Evolutionary conservation across 1,140 invertebrate genomes (phyloP).

Genomic region (Aphidius ervi): DNA sequence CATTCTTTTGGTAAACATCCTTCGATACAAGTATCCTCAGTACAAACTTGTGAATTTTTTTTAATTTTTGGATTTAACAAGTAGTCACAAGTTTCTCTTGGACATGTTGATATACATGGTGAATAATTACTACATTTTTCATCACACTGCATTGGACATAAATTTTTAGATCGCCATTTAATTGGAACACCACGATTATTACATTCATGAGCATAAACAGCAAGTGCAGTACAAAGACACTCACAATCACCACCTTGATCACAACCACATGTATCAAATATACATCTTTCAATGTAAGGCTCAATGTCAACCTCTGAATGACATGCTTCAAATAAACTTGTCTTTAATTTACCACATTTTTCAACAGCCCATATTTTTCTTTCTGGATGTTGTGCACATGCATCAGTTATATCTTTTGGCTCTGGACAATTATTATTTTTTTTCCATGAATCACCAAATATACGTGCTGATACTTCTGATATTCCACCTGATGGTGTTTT

Average conservation of each 20-base stretch:
- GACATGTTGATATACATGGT: conserved; percentile 77
- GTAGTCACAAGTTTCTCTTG: conserved; percentile 79
- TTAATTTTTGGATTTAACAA: conserved; percentile 57
- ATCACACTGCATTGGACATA: conserved; percentile 87
- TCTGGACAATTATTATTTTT: conserved; percentile 71
- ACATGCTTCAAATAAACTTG: conserved; percentile 68
- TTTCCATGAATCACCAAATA: conserved; percentile 87
- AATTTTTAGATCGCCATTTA: conserved; percentile 73
- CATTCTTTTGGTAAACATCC: conserved; percentile 74
- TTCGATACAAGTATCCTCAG: conserved; percentile 72
- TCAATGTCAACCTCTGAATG: conserved; percentile 74
- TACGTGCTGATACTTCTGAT: conserved; percentile 64
- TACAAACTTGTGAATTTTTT: conserved; percentile 60
- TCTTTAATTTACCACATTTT: conserved; percentile 72
- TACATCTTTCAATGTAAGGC: conserved; percentile 65
- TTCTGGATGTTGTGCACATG: conserved; percentile 69
- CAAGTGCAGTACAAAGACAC: conserved; percentile 82
- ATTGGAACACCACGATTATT: conserved; percentile 66
- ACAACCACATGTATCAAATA: conserved; percentile 81
- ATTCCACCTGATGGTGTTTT: conserved; percentile 73
- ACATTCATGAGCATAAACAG: conserved; percentile 81
- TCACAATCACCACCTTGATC: conserved; percentile 83
- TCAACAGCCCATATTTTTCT: conserved; percentile 72
- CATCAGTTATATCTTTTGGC: conserved; percentile 54
- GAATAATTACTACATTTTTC: conserved; percentile 72